Evolutionary conservation across 2,113 vertebrate genomes (phyloP), one percentile per base, ranked within the genome.

Genomic region (Procavia capensis): DNA sequence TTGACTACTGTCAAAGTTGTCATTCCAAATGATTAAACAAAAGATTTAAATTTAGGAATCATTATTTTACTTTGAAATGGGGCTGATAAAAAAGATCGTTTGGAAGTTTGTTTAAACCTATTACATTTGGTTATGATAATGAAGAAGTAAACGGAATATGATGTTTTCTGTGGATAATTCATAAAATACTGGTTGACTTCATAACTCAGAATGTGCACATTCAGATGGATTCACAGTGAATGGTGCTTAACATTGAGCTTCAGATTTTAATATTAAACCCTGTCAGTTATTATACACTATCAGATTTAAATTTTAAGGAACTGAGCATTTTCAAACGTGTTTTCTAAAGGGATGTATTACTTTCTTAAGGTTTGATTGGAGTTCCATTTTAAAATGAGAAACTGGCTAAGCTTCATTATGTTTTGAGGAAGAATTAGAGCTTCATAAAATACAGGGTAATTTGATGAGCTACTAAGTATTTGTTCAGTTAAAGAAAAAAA

Each of bases 121-220:
- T 85, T 94, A 76, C 64, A 90, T 96, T 96, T 90, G 68, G 43
- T 79, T 95, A 43, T 31, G 31, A 9, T 92, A 75, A 84, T 85
- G 70, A 93, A 93, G 39, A 93, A 94, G 34, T 89, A 91, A 88
- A 72, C 80, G 54, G 43, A 85, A 86, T 93, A 41, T 91, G 61
- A 68, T 89, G 43, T 95, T 95, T 94, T 96, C 63, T 39, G 36
- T 95, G 43, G 50, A 75, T 90, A 68, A 79, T 80, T 36, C 90
- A 72, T 96, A 96, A 96, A 94, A 92, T 88, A 54, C 80, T 94
- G 78, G 89, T 66, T 95, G 79, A 90, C 95, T 93, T 85, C 61
- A 27, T 95, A 74, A 96, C n/a, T 92, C 83, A 89, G 72, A 93
- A 88, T 90, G 74, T 36, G 85, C 11, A 1, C 92, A 59, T 95